Evolutionary conservation across 2,888 invertebrate species (phyloP), one percentile per base, ranked within the genome.

Genomic region (Acrocyrtus sp.): DNA sequence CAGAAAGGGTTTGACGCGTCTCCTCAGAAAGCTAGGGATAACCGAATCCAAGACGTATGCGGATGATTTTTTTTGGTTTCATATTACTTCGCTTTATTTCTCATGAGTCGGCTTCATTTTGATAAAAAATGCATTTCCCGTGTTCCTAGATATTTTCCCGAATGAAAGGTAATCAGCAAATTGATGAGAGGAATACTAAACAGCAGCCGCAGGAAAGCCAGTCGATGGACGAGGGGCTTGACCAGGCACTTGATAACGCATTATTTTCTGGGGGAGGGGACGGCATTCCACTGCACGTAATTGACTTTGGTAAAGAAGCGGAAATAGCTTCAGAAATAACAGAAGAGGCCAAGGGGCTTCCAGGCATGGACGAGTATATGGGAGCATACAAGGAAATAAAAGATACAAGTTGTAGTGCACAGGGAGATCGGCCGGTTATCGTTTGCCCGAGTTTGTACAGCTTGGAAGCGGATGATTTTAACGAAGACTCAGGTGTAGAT

Each of bases 381-480:
- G 58, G 66, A 15, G 75, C 67, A 34, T 72, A 58, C 22, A 54
- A 69, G 10, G 53, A 47, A 24, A 47, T 74, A 19, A 41, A 19
- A 8, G 61, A 69, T 12, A 43, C 57, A 12, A 70, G 73, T 4
- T 76, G 76, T 22, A 34, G 27, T 21, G 12, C 65, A n/a, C 19
- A 24, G 5, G 63, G 29, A 6, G 75, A 68, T 3, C 43, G 58
- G 15, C 76, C 73, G 17, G 69, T 68, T 12, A 72, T 74, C 27
- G 48, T 77, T 34, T 73, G 73, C 29, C 72, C 72, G 15, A 72
- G 72, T 58, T 53, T 78, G 57, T 78, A 78, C 45, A 67, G 67
- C 48, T 29, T 78, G 27, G 75, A 78, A 19, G 47, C 72, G 21
- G 69, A 74, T 45, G 72, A 76, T 19, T 68, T 68, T n/a, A 63